Conservation (phyloP, 2,113 vertebrate species). For the Cranoglanis bouderius region DNA sequence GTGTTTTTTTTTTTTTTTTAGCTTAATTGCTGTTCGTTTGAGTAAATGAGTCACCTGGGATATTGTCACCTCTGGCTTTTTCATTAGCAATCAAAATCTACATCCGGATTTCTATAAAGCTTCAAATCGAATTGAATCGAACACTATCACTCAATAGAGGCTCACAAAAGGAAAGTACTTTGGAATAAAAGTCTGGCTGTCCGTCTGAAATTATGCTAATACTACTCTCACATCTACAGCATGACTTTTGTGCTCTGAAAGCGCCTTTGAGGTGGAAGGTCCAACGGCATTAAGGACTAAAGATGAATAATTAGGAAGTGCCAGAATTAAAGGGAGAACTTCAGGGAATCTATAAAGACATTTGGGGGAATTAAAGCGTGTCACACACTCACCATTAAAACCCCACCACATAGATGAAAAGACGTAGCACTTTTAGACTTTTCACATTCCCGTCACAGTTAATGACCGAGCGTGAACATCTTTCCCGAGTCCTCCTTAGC, state of each 20-base stretch:
- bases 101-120: background rate
- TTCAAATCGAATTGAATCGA: background rate
- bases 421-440: slow-evolving; percentile 1
- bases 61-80: background rate
- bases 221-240: slow-evolving; percentile 59
- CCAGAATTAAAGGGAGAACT: slow-evolving; percentile 42
- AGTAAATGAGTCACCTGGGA: background rate
- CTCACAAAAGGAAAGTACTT: background rate
- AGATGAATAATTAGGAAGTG: slow-evolving; percentile 48
- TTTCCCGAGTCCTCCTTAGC: slow-evolving; percentile 4
- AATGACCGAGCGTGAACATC: slow-evolving; percentile 46
- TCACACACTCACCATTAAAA: slow-evolving; percentile 38
- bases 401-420: slow-evolving; percentile 49
- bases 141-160: background rate
- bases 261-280: slow-evolving; percentile 34
- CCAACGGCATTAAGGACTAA: slow-evolving; percentile 21
- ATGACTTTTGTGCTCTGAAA: slow-evolving; percentile 48
- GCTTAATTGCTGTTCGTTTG: background rate
- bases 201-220: slow-evolving; percentile 23
- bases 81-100: background rate
- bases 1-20: background rate
- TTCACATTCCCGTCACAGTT: slow-evolving; percentile 35
- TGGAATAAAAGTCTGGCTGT: slow-evolving; percentile 21
- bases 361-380: slow-evolving; percentile 43
- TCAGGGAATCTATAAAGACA: slow-evolving; percentile 43